Conservation (phyloP, 2,888 invertebrate species). For the Ptychoptera contaminata region DNA sequence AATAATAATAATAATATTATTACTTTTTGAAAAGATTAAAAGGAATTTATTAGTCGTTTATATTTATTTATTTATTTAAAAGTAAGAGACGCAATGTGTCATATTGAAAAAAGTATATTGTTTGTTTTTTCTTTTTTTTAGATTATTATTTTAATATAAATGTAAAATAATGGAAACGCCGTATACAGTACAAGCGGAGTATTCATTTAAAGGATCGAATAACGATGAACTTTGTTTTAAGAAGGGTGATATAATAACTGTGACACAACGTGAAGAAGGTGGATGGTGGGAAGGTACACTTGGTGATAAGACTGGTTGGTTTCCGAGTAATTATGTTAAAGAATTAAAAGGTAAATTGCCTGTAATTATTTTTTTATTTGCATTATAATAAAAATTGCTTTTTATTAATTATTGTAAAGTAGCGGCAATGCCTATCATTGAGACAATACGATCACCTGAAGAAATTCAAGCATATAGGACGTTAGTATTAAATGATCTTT, state of each 20-base stretch:
- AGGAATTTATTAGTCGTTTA: too few species aligned
- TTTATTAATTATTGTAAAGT: constrained; percentile 1
- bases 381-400: constrained; percentile 1
- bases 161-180: constrained; percentile 26
- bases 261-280: constrained; percentile 90
- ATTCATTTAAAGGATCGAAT: constrained; percentile 87
- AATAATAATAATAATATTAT: too few species aligned
- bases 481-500: constrained; percentile 75
- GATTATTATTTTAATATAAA: too few species aligned
- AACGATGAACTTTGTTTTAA: constrained; percentile 95
- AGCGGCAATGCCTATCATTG: constrained; percentile 36
- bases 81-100: too few species aligned
- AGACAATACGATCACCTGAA: constrained; percentile 47
- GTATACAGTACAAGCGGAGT: constrained; percentile 72
- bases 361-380: neutral
- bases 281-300: constrained; percentile 99
- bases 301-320: constrained; percentile 93
- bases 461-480: constrained; percentile 65
- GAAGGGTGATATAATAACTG: constrained; percentile 91
- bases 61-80: too few species aligned
- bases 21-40: too few species aligned
- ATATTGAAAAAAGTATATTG: too few species aligned
- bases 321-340: constrained; percentile 93
- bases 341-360: constrained; percentile 44
- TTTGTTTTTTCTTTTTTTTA: too few species aligned